A percentile compares a stretch with the other conserved stretches of the same genome.
Evolutionary conservation across 2,797 vertebrate genomes (phyloP).

Genomic region (Myotis myotis): DNA sequence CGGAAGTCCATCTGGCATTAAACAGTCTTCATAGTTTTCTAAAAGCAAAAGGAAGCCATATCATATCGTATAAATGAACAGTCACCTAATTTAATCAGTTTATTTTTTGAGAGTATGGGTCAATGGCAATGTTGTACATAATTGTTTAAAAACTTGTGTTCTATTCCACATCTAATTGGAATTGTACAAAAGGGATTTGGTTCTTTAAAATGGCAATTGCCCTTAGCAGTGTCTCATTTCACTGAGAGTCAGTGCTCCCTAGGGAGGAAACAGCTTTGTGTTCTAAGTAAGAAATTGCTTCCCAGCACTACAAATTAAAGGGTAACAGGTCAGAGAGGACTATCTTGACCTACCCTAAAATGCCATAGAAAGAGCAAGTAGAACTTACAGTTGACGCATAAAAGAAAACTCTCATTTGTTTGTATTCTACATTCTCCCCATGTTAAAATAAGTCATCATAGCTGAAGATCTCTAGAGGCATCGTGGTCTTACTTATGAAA

Average conservation of each 20-base stretch:
- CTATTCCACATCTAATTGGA: conserved; percentile 4
- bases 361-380: background rate
- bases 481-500: background rate
- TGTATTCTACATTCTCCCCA: background rate
- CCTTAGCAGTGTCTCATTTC: conserved; percentile 30
- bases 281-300: conserved; percentile 47
- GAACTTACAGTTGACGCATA: background rate
- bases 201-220: conserved; percentile 46
- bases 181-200: conserved; percentile 1
- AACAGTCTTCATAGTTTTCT: background rate
- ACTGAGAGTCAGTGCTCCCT: background rate
- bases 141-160: background rate
- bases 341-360: background rate
- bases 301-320: background rate
- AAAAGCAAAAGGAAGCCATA: background rate
- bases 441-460: background rate
- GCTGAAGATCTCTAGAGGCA: background rate
- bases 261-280: background rate
- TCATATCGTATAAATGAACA: background rate
- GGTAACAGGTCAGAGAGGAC: background rate
- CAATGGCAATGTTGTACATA: background rate
- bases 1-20: background rate
- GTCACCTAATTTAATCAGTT: background rate
- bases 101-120: background rate
- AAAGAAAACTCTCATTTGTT: background rate